phyloP scores from a whole-genome alignment of 1,140 invertebrate genomes.

The Drosophila parvula region DNA sequence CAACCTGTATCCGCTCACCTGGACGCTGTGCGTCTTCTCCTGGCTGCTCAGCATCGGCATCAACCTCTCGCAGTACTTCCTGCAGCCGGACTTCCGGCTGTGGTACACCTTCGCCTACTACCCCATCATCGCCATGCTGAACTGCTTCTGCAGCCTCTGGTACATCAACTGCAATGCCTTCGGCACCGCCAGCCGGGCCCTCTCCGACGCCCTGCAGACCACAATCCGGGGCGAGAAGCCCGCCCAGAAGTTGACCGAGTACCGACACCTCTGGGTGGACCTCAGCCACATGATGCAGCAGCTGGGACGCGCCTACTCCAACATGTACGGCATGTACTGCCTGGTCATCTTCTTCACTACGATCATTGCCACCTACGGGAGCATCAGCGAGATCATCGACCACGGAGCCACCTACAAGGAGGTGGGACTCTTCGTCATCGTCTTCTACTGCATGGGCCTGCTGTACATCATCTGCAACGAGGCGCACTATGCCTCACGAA shows the following conservation, averaged over 20 bases:
- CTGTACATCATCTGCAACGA: slow-evolving; percentile 89
- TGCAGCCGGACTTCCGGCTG: slow-evolving; percentile 88
- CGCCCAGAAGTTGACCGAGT: slow-evolving; percentile 87
- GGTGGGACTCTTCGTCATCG: slow-evolving; percentile 88
- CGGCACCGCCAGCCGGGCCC: slow-evolving; percentile 86
- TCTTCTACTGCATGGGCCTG: slow-evolving; percentile 88
- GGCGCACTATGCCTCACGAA: slow-evolving; percentile 87
- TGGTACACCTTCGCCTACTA: slow-evolving; percentile 89
- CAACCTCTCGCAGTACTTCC: slow-evolving; percentile 87
- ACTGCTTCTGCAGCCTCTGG: slow-evolving; percentile 88
- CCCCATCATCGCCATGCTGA: slow-evolving; percentile 88
- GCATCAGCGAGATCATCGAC: slow-evolving; percentile 88
- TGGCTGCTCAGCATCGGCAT: slow-evolving; percentile 87
- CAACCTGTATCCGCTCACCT: slow-evolving; percentile 86
- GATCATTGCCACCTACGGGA: slow-evolving; percentile 88
- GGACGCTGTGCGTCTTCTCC: slow-evolving; percentile 86
- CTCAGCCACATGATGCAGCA: slow-evolving; percentile 90
- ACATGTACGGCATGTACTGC: slow-evolving; percentile 89
- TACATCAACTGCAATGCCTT: slow-evolving; percentile 88
- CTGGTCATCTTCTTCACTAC: slow-evolving; percentile 89
- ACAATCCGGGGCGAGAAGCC: slow-evolving; percentile 86
- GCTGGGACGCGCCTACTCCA: slow-evolving; percentile 88
- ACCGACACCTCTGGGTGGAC: slow-evolving; percentile 88
- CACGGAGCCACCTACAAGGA: slow-evolving; percentile 88
- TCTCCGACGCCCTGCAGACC: slow-evolving; percentile 86